A percentile compares a stretch with the other conserved stretches of the same genome.
Evolutionary conservation across 2,113 vertebrate genomes (phyloP).

Genomic region (Ahaetulla prasina): DNA sequence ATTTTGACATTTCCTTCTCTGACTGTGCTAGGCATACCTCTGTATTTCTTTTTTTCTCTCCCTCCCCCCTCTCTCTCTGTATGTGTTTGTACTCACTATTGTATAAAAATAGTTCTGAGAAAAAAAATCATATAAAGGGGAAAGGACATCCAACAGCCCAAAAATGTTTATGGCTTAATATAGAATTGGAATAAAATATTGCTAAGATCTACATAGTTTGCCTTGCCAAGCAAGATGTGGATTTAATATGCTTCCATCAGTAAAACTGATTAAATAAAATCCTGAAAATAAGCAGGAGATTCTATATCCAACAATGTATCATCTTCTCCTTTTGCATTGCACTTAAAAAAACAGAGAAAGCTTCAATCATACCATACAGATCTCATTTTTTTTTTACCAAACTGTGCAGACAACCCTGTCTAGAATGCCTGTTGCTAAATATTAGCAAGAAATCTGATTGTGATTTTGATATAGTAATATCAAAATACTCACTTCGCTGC

Average conservation of each 20-base stretch:
- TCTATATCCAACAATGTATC: not conserved
- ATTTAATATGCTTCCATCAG: not conserved
- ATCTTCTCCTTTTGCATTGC: not conserved
- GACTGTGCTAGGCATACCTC: not conserved
- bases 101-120: not conserved
- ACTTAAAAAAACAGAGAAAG: not conserved
- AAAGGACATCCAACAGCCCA: not conserved
- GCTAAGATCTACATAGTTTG: fast-evolving
- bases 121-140: fast-evolving
- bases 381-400: not conserved
- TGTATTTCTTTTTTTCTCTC: not conserved
- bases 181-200: conserved; percentile 15
- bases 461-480: not conserved
- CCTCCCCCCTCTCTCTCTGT: too few species aligned
- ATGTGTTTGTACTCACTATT: not conserved
- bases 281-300: not conserved
- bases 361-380: not conserved
- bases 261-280: not conserved
- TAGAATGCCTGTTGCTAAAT: not conserved
- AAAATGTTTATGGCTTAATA: not conserved
- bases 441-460: not conserved
- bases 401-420: not conserved
- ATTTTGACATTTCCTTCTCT: conserved; percentile 6
- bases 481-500: not conserved
- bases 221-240: not conserved